These are phyloP conservation scores for Falco cherrug DNA, from an alignment of 2,797 vertebrate species.

Conservation along the genomic window DNA sequence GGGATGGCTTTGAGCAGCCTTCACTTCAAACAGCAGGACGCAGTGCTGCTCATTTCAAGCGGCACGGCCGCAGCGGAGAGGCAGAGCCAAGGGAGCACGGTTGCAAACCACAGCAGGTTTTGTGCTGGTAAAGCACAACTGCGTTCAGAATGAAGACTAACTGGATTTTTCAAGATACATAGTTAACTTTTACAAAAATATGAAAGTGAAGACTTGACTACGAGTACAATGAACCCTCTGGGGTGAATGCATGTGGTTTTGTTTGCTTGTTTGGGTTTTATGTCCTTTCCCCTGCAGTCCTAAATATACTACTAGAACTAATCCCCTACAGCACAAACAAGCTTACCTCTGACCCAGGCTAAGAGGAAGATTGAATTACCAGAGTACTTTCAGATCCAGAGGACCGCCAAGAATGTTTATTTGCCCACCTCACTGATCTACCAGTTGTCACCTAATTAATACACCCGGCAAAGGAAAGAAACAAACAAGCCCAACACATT, in stretches of 20 bases:
- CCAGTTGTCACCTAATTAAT: not conserved
- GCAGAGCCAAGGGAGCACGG: rapidly evolving
- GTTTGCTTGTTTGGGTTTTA: not conserved
- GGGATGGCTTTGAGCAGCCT: not conserved
- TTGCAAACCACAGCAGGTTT: rapidly evolving
- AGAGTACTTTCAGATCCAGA: not conserved
- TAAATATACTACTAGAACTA: not conserved
- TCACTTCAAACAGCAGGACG: rapidly evolving
- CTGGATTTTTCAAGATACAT: not conserved
- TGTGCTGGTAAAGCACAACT: not conserved
- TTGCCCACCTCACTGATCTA: not conserved
- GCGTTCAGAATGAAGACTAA: not conserved
- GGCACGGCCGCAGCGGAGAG: not conserved
- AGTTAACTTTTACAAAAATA: not conserved
- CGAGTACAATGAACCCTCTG: not conserved
- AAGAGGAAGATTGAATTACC: not conserved
- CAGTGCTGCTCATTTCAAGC: not conserved
- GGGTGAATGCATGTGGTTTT: not conserved
- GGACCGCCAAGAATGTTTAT: not conserved
- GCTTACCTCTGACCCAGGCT: not conserved
- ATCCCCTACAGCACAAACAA: not conserved
- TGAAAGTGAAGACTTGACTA: not conserved
- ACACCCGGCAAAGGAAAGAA: not conserved
- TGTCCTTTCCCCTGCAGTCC: not conserved
- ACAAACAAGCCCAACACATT: rapidly evolving